Base-by-base conservation (phyloP, 2,888 invertebrate genomes). In the Hirtodrosophila alboralis region DNA sequence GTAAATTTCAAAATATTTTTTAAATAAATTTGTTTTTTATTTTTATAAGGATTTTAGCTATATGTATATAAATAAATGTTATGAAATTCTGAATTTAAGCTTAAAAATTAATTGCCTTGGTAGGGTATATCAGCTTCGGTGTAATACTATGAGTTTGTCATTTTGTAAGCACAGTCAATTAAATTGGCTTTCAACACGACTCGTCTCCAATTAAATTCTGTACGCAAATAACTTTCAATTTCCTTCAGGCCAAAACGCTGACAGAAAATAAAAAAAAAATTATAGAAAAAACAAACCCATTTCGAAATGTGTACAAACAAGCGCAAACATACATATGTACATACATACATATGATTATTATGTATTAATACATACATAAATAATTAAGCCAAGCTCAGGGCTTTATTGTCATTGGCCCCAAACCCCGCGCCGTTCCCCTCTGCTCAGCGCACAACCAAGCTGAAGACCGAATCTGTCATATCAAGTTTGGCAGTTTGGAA, bases 181-280 rank as follows among this genome's bases (percentile, higher is more conserved):
- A 41, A 48, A 45, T 6, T 38, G 36, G 34, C 47, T 52, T 58
- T 56, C 31, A 56, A 48, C 31, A 21, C 26, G 37, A 23, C n/a
- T 12, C 36, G 26, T 61, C 33, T 56, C 47, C 60, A 64, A 74
- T 70, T 79, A 56, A 74, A 80, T 77, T 84, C 74, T 62, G 57
- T 53, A 56, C 64, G 60, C 74, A 66, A 70, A 68, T 56, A 63
- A 84, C 79, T 80, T 81, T 80, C 81, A 65, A 67, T 84, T 80
- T 81, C 63, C 64, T 63, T 67, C 10, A 40, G 66, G 38, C 54
- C 57, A 49, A 45, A 71, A 28, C 6, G 23, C n/a, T 28, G n/a
- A 47, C 23, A 38, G 7, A 33, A 36, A 12, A 23, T 30, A 14
- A 38, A 49, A 27, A 16, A 33, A 30, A 33, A 41, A 33, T 36